Evolutionary conservation across 2,113 vertebrate genomes (phyloP).

Genomic region (Brachyhypopomus occidentalis): DNA sequence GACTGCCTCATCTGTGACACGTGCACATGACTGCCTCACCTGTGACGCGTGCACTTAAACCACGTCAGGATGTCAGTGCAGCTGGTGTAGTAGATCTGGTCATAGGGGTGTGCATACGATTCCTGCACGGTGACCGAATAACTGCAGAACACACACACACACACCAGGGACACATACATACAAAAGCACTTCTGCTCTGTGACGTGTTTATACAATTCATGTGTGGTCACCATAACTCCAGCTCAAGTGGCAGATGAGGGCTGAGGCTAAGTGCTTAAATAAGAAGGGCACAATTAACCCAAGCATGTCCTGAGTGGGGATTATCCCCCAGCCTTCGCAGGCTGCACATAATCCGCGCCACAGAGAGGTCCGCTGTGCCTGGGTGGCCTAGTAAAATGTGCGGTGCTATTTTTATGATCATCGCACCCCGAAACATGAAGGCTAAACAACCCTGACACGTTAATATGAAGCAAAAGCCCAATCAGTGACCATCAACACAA

Average conservation of each 20-base stretch:
- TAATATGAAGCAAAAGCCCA: background rate
- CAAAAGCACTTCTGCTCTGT: background rate
- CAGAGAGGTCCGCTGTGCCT: background rate
- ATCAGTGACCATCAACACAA: background rate
- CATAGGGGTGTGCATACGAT: constrained; percentile 92
- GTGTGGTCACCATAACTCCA: constrained; percentile 52
- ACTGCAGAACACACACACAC: constrained; percentile 67
- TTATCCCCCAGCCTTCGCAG: constrained; percentile 31
- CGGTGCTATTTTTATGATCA: background rate
- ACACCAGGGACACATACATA: background rate
- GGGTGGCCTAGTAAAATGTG: constrained; percentile 32
- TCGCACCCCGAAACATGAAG: background rate
- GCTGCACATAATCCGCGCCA: background rate
- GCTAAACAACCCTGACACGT: background rate
- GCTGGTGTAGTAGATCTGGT: constrained; percentile 97
- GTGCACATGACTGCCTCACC: constrained; percentile 71
- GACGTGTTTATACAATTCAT: constrained; percentile 26
- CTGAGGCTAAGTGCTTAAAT: constrained; percentile 34
- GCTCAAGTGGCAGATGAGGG: constrained; percentile 34
- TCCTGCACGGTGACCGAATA: constrained; percentile 95
- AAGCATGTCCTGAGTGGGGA: constrained; percentile 32
- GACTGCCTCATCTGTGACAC: background rate
- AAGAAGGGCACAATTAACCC: constrained; percentile 20
- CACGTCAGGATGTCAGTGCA: constrained; percentile 97
- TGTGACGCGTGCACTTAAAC: constrained; percentile 98